phyloP scores from a whole-genome alignment of 2,797 vertebrate species.

The Iguana delicatissima region DNA sequence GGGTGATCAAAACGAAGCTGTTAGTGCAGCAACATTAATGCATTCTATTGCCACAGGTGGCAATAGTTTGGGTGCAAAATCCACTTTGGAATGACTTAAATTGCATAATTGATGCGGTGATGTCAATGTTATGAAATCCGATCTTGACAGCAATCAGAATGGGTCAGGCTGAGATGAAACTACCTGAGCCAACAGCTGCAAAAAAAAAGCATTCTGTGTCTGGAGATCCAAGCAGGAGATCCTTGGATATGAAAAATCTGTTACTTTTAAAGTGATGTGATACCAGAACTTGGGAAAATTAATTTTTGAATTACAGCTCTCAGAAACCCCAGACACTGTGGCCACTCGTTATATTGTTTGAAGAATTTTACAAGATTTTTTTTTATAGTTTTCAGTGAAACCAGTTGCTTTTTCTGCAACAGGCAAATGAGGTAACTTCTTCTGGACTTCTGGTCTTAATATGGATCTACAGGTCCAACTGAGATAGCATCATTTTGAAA shows the following conservation, averaged over 20 bases:
- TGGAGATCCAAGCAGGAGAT: not conserved
- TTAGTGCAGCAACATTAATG: constrained; percentile 22
- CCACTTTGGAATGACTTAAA: constrained; percentile 51
- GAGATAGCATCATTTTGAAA: constrained; percentile 17
- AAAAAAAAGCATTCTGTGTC: not conserved
- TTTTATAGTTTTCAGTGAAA: not conserved
- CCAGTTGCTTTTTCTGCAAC: not conserved
- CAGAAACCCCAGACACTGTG: too few species aligned
- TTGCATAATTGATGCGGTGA: constrained; percentile 11
- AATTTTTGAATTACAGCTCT: too few species aligned
- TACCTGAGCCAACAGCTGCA: not conserved
- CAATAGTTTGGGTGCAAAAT: constrained; percentile 53
- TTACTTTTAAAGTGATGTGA: not conserved
- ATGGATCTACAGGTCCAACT: not conserved
- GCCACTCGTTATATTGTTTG: too few species aligned
- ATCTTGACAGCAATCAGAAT: constrained; percentile 19
- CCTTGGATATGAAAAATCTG: not conserved
- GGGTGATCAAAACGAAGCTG: not conserved
- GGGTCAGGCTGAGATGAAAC: constrained; percentile 17
- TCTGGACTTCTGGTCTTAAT: not conserved
- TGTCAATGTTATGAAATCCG: constrained; percentile 39
- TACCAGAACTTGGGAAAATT: too few species aligned
- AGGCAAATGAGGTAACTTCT: not conserved
- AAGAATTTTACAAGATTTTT: too few species aligned
- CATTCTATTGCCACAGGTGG: constrained; percentile 46